Base-by-base conservation (phyloP, 2,113 vertebrate species). In the Leiothrix lutea region DNA sequence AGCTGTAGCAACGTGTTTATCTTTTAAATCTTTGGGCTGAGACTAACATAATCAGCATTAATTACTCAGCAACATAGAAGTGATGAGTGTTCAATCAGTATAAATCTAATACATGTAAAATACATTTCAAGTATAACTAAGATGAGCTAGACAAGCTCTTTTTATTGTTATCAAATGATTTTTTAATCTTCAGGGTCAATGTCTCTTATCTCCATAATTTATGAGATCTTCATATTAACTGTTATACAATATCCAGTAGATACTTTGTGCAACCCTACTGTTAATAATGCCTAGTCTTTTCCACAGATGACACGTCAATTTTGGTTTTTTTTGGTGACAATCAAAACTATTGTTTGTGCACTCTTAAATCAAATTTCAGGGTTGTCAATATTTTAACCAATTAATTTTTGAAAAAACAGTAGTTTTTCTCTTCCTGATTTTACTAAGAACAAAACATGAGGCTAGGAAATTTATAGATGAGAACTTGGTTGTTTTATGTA, bases 1-100 rank as follows among this genome's bases (percentile, higher is more conserved):
- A 84, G 25, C 22, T 56, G 38, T 86, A 91, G 85, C 78, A 91
- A 72, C 35, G 80, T 73, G 70, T 69, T 95, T 69, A 23, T 48
- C 35, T 90, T 88, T 67, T 70, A 94, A 95, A 69, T 35, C 33
- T 80, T 31, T 62, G 3, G 33, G 48, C 29, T 35, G 57, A 92
- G 36, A 96, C 54, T 86, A 91, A 90, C 11, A 91, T 45, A 40
- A 80, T 50, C 36, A 69, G 31, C 87, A 73, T 88, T 96, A 78
- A 94, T 91, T 84, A 93, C 45, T 92, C 64, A 96, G 77, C 38
- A 83, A 91, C 66, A 92, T 42, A 94, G 77, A 95, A 88, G 56
- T 11, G 29, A 20, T 60, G 71, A 93, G 19, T 44, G 61, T 62
- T 87, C 82, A 92, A 90, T 87, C 80, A 87, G 69, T 90, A 82